Evolutionary conservation across 2,888 invertebrate genomes (phyloP), one percentile per base, ranked within the genome.

Genomic region (Pardosa pseudoannulata): DNA sequence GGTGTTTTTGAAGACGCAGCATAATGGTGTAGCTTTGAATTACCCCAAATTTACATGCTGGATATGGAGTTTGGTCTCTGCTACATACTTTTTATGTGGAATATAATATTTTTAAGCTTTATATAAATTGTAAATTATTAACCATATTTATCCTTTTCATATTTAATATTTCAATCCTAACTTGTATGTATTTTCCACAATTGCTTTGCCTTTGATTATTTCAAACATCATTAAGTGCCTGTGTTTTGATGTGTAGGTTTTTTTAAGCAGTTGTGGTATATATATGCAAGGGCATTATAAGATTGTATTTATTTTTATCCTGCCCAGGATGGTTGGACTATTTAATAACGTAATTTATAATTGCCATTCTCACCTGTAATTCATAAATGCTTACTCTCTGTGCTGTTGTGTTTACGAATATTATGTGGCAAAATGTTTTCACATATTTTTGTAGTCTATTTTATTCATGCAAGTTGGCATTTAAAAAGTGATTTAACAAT

Each of bases 281-380:
- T 73, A 50, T 73, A 73, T 73, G 83, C 83, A 79, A 73, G 83
- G 78, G 83, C 78, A 85, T 85, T 85, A 78, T n/a, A n/a, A 32
- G 13, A 62, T 28, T 72, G 46, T 76, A 78, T 78, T 78, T 72
- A 78, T 83, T 73, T 81, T 65, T 67, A 56, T 56, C 67, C 73
- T 78, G 0, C 65, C 78, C 50, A 67, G 71, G 64, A 73, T 68
- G 78, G 73, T 85, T 73, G 80, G 80, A 80, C 23, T 75, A 64
- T 62, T 74, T 67, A 74, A 56, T 56, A 71, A 32, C 39, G 36
- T 74, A 82, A 82, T 82, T 82, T 76, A 82, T 82, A 70, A 75
- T 62, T 82, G 71, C 71, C 82, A 82, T 82, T 76, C 72, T 67
- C 46, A 73, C 56, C 56, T 28, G 13, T 56, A 11, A 46, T 36